A percentile compares a stretch with the other conserved stretches of the same genome.
Evolutionary conservation across 2,113 vertebrate species (phyloP).

Genomic region (Cyprinodon tularosa): DNA sequence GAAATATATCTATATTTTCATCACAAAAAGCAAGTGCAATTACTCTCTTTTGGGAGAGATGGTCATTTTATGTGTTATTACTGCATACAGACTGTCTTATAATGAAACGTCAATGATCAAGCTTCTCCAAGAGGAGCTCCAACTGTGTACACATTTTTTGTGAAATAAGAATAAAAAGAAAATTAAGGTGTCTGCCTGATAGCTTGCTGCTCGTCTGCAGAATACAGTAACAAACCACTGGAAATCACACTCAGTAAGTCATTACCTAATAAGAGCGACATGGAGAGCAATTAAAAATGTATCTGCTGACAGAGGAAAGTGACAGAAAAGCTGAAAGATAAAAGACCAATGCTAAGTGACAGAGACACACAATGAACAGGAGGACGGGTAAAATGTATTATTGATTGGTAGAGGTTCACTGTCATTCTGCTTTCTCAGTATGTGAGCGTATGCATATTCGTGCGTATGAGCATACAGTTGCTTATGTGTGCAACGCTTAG

Average conservation of each 20-base stretch:
- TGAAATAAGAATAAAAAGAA: slow-evolving; percentile 39
- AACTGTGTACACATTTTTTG: slow-evolving; percentile 40
- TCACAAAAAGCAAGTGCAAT: slow-evolving; percentile 28
- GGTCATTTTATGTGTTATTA: background rate
- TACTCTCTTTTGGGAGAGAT: slow-evolving; percentile 13
- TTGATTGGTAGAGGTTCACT: slow-evolving; percentile 26
- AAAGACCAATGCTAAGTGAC: background rate
- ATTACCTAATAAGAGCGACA: slow-evolving; percentile 35
- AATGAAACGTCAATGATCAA: slow-evolving; percentile 38
- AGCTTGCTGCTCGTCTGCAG: slow-evolving; percentile 25
- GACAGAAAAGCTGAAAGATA: background rate
- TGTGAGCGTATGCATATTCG: slow-evolving; percentile 1
- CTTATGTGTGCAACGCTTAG: background rate
- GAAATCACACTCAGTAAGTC: slow-evolving; percentile 36
- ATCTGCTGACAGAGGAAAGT: slow-evolving; percentile 16
- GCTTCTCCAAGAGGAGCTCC: slow-evolving; percentile 36
- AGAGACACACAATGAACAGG: slow-evolving; percentile 5
- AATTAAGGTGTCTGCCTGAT: slow-evolving; percentile 20
- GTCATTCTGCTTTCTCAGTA: slow-evolving; percentile 22
- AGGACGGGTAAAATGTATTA: slow-evolving; percentile 25
- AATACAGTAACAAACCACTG: slow-evolving; percentile 16
- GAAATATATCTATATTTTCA: background rate
- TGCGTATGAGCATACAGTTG: too few relatives aligned
- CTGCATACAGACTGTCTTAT: slow-evolving; percentile 21
- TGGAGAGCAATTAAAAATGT: slow-evolving; percentile 14